Evolutionary conservation across 2,797 vertebrate species (phyloP).

Genomic region (Cossypha heuglini): DNA sequence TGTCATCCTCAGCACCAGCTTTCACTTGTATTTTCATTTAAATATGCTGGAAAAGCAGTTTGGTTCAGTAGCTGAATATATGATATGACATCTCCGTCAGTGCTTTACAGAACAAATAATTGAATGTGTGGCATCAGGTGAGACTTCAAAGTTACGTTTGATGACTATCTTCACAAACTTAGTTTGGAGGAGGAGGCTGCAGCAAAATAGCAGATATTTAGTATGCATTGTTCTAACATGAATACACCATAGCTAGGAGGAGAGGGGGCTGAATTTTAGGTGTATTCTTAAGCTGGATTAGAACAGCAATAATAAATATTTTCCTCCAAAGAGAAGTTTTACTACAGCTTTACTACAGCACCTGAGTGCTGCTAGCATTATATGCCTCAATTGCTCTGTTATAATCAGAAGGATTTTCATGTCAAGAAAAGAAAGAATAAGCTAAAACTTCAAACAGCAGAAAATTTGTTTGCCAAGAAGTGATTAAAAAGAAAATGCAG

Average conservation of each 20-base stretch:
- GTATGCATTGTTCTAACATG: background rate
- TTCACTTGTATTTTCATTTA: background rate
- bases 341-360: background rate
- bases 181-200: background rate
- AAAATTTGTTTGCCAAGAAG: background rate
- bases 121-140: background rate
- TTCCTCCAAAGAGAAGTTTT: background rate
- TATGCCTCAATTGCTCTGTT: background rate
- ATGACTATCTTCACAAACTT: background rate
- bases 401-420: background rate
- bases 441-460: background rate
- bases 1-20: background rate
- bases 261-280: background rate
- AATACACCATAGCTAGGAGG: background rate
- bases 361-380: background rate
- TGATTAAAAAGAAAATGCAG: background rate
- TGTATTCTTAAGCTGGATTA: background rate
- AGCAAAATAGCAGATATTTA: background rate
- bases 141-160: background rate
- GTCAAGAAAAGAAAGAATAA: background rate
- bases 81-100: constrained; percentile 20
- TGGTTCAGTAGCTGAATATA: background rate
- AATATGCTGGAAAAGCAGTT: background rate
- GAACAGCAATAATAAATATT: background rate
- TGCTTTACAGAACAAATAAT: constrained; percentile 16